Conservation (phyloP, 2,113 vertebrate genomes). For the Turnix velox region DNA sequence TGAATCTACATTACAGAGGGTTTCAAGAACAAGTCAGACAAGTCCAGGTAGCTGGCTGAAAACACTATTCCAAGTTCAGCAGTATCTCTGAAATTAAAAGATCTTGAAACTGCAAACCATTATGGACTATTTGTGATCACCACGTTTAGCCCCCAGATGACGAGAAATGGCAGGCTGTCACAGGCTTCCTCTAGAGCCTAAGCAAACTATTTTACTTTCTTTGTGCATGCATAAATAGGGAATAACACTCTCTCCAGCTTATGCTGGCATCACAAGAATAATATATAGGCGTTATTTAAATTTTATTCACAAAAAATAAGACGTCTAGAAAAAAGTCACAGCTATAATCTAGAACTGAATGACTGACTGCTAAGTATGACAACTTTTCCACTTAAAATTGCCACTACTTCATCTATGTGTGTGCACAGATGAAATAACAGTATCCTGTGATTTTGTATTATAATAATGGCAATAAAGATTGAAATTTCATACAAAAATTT, state of each 20-base stretch:
- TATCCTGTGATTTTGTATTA: not conserved
- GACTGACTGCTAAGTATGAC: not conserved
- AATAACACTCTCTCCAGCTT: not conserved
- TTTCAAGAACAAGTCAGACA: not conserved
- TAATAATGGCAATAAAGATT: not conserved
- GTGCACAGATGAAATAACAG: not conserved
- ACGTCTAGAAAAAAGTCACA: not conserved
- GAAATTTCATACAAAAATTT: not conserved
- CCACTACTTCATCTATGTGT: not conserved
- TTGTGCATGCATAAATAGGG: not conserved
- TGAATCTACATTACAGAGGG: not conserved
- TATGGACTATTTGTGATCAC: not conserved
- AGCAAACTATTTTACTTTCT: not conserved
- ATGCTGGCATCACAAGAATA: not conserved
- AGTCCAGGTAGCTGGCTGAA: not conserved
- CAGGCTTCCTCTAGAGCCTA: not conserved
- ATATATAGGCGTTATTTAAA: not conserved
- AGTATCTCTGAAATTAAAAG: not conserved
- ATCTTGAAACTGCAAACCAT: not conserved
- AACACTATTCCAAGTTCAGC: not conserved
- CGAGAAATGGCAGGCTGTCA: not conserved
- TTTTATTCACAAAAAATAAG: no score
- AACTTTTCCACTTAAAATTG: not conserved
- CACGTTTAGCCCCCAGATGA: not conserved
- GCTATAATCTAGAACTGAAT: not conserved